Base-by-base conservation (phyloP, 2,797 vertebrate species). In the Oreochromis mossambicus region DNA sequence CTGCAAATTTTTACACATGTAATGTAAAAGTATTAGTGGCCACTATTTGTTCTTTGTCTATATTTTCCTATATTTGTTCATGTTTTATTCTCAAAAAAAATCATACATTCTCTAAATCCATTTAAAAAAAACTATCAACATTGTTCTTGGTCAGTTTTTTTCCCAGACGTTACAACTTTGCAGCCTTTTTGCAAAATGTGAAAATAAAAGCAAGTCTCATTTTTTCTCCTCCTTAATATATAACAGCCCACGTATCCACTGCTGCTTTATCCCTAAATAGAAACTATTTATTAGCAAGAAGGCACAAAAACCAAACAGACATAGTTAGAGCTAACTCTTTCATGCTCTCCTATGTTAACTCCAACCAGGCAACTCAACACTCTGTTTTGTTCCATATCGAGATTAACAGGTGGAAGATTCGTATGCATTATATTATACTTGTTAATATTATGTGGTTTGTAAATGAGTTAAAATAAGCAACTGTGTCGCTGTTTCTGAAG, bases 211-310 rank as follows among this genome's bases (percentile, higher is more conserved):
- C 58, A 43, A 70, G 1, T 46, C 66, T 70, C 7, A 24, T 68
- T 68, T 68, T 68, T 68, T 9, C 63, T 68, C 14, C 13, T 7
- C 36, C 63, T 68, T 0, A 41, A 21, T 41, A 66, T 41, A 68
- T 26, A 46, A 70, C 36, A 43, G 12, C 14, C 5, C 38, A 3
- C 8, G n/a, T n/a, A n/a, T n/a, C n/a, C 17, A 52, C 81, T 79
- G 90, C 38, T 70, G 21, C 91, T 94, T 95, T 91, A 94, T 94
- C 92, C 91, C 92, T 93, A 90, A 96, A 96, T 95, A 96, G 89
- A 94, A 93, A 92, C 88, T 94, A 94, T 96, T 96, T 95, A 94
- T 95, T 94, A 91, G 89, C 93, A 95, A 95, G 93, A 91, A 93
- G 87, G 86, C 83, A 26, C 66, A 87, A 81, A 94, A 88, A 89